Percentiles rank a stretch among this genome's conserved stretches.
Evolutionary conservation across 2,797 vertebrate species (phyloP).

Genomic region (Dicrostonyx torquatus): DNA sequence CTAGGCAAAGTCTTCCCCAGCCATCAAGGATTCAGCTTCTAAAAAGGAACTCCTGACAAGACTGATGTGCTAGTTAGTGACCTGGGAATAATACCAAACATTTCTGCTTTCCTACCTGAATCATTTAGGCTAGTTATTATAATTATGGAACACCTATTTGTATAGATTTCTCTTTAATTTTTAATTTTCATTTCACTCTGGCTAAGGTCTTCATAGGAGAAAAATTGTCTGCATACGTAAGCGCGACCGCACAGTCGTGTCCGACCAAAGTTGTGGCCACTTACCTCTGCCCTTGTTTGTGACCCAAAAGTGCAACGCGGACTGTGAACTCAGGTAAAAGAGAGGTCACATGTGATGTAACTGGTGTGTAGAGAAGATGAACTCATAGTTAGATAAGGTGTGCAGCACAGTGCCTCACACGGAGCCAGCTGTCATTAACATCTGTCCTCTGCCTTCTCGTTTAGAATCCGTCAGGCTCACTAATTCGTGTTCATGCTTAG

Average conservation of each 20-base stretch:
- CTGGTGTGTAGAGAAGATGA: background rate
- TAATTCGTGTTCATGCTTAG: background rate
- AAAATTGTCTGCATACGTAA: constrained; percentile 91
- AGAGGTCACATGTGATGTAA: background rate
- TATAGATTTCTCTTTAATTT: constrained; percentile 39
- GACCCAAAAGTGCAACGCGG: constrained; percentile 92
- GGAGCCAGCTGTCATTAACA: background rate
- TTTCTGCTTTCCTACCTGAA: background rate
- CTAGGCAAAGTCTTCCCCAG: background rate
- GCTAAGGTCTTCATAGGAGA: constrained; percentile 90
- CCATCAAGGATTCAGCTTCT: background rate
- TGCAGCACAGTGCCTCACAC: background rate
- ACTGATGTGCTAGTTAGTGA: background rate
- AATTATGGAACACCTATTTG: background rate
- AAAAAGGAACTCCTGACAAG: background rate
- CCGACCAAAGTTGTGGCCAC: constrained; percentile 94
- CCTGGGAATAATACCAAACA: background rate
- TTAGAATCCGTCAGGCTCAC: background rate
- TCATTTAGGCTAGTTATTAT: background rate
- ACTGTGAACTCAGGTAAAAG: constrained; percentile 96
- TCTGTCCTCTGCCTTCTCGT: background rate
- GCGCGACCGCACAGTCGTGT: constrained; percentile 91
- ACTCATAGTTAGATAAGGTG: background rate
- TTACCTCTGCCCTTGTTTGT: constrained; percentile 85
- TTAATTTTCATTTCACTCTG: constrained; percentile 35